Base-by-base conservation (phyloP, 2,113 vertebrate genomes). In the Thinocorus orbignyianus region DNA sequence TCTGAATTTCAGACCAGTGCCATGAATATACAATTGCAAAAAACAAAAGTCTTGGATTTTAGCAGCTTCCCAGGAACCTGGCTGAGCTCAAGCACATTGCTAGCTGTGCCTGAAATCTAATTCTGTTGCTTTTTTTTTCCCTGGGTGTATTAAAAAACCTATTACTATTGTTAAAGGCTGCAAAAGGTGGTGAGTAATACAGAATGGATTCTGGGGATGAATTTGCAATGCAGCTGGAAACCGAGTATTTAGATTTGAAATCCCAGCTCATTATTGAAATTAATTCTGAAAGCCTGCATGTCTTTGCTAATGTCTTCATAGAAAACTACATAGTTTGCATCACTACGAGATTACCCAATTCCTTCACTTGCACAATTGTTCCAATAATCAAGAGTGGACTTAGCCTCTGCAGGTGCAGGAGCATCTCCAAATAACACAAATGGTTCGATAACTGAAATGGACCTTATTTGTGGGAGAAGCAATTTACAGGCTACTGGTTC, bases 321-420 rank as follows among this genome's bases (percentile, higher is more conserved):
- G 73, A 84, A 93, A 93, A 92, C 49, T 17, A 62, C 61, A 62
- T 13, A 2, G n/a, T 91, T 96, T 95, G 49, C 86, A 93, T 91
- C 78, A 89, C 65, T 70, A 7, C 1, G 6, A 79, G 37, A 77
- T 95, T 92, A 71, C 83, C 26, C 61, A 94, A 82, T 69, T 89
- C 70, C 71, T 79, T 79, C 44, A 54, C 61, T 94, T 96, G 77
- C 86, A 87, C 52, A 96, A 77, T 85, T 81, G 54, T 91, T 87
- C 70, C 58, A 89, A 54, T 79, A 95, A 92, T 52, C 70, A 88
- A 87, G 73, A 66, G 37, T 54, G 66, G 89, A 85, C 61, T 81
- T 92, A 87, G 54, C 44, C 30, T 94, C 68, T 69, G 76, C 70
- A 93, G 66, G 49, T 94, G 62, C 77, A 93, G 77, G 23, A 93